Base-by-base conservation (phyloP, 2,888 invertebrate genomes). In the Diaphora mendica region DNA sequence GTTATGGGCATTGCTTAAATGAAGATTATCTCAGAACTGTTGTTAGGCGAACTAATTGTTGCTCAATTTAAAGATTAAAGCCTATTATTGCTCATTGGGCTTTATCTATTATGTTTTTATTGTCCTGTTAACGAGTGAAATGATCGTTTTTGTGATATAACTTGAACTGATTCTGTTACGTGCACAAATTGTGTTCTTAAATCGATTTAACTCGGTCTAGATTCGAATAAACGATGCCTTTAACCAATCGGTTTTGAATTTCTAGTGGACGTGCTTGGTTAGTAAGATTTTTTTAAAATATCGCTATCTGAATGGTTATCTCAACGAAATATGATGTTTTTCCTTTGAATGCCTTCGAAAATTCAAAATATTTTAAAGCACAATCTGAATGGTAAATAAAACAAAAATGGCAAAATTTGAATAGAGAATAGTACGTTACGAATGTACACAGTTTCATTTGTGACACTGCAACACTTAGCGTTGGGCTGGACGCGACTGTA, bases 401-500 rank as follows among this genome's bases (percentile, higher is more conserved):
- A 64, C 72, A 75, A 64, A 73, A 71, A 62, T 59, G 11, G 55
- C 44, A 23, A 75, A 75, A 77, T 84, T 80, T 77, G 78, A 79
- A 76, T 80, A 77, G 75, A 44, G 70, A 67, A 68, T 26, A 69
- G 68, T 68, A 33, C 33, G 15, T 70, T 30, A 64, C 48, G 33
- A 64, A 64, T 20, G 80, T 85, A 87, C 74, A 81, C 81, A 85
- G 85, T 82, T 80, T 79, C 82, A 82, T 86, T 86, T 86, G 84
- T 85, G 84, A 82, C 81, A 79, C 68, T 74, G 77, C 77, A 68
- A 81, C 78, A 78, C 80, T 85, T 85, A 86, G 86, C 80, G 84
- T 83, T 86, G 86, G 86, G 85, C 86, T 87, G 86, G 82, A 84
- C 84, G 82, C 80, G 84, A 87, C 85, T 88, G 85, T 89, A 81